phyloP scores from a whole-genome alignment of 2,888 invertebrate genomes.

The Opisthograptis luteolata region DNA sequence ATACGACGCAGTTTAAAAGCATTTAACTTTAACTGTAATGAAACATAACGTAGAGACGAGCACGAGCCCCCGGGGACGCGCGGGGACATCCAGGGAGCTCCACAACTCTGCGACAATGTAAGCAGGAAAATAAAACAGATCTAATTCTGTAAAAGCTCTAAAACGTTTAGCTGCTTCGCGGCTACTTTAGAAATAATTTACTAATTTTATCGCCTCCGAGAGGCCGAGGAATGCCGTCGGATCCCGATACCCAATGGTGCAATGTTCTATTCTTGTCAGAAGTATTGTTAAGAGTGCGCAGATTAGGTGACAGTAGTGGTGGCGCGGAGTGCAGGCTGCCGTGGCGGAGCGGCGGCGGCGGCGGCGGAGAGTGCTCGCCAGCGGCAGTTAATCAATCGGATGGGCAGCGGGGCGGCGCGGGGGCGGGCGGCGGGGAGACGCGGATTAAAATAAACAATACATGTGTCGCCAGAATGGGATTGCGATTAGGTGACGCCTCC shows the following conservation, averaged over 20 bases:
- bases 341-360: background rate
- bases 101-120: background rate
- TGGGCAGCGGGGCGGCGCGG: background rate
- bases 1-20: too few relatives aligned
- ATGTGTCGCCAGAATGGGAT: constrained; percentile 24
- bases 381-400: constrained; percentile 47
- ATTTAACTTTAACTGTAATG: too few relatives aligned
- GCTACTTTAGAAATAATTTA: constrained; percentile 32
- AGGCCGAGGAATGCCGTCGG: constrained; percentile 24
- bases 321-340: background rate
- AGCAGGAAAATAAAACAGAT: constrained; percentile 23
- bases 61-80: background rate
- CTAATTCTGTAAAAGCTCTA: constrained; percentile 30
- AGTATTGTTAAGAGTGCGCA: constrained; percentile 37
- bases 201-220: constrained; percentile 30
- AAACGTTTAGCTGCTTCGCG: constrained; percentile 33
- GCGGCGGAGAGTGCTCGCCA: constrained; percentile 5
- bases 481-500: constrained; percentile 18
- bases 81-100: background rate
- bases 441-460: constrained; percentile 55
- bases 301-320: background rate
- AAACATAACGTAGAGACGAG: too few relatives aligned
- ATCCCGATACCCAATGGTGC: constrained; percentile 24
- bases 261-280: constrained; percentile 23
- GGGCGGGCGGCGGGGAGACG: constrained; percentile 30